These are phyloP conservation scores for Myioborus miniatus DNA, from an alignment of 2,797 vertebrate species.

Conservation along the genomic window DNA sequence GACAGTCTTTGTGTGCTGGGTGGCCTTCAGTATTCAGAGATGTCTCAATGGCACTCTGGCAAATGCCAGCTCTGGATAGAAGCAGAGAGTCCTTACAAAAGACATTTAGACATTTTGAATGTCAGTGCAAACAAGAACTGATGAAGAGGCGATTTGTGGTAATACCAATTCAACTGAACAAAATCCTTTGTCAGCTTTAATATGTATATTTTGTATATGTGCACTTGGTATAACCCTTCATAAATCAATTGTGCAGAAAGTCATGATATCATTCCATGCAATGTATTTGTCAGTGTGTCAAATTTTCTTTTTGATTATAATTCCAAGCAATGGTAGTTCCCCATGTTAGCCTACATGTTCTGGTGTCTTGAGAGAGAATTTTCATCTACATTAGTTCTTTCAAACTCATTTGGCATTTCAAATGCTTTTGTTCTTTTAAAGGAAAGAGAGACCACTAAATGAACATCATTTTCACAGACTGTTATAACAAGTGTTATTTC, in stretches of 20 bases:
- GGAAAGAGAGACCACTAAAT: background rate
- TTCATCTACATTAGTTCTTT: background rate
- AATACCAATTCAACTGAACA: background rate
- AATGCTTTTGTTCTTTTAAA: background rate
- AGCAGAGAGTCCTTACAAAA: background rate
- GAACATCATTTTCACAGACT: background rate
- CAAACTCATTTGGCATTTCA: background rate
- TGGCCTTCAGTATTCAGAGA: background rate
- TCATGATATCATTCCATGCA: background rate
- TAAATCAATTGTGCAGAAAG: background rate
- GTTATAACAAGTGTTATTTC: background rate
- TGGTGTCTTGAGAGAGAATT: background rate
- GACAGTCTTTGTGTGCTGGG: background rate
- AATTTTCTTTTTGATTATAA: background rate
- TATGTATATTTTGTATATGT: background rate
- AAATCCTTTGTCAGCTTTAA: background rate
- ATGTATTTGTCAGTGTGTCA: background rate
- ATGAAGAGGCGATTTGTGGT: background rate
- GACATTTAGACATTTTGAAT: background rate
- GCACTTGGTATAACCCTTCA: background rate
- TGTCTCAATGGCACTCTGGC: background rate
- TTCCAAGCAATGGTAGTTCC: background rate
- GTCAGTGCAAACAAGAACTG: background rate
- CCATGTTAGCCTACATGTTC: background rate
- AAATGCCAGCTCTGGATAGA: background rate